Percentiles rank a stretch among this genome's conserved stretches.
Evolutionary conservation across 2,888 invertebrate genomes (phyloP).

Genomic region (Polyommatus icarus): DNA sequence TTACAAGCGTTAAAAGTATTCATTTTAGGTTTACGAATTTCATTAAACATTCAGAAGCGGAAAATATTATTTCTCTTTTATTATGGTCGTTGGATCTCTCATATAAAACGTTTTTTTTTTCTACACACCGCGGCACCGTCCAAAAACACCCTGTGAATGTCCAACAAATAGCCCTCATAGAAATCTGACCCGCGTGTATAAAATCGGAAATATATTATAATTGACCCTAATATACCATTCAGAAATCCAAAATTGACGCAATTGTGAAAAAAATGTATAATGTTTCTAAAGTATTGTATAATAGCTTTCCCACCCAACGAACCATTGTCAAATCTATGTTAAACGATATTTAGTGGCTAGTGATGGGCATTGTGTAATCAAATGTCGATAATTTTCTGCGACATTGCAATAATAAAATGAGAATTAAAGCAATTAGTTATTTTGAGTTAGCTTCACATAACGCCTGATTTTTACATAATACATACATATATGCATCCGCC

Average conservation of each 20-base stretch:
- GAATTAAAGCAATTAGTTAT: not conserved
- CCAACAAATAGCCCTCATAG: conserved; percentile 5
- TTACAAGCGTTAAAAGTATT: too few species aligned
- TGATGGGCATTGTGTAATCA: not conserved
- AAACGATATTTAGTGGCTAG: conserved; percentile 8
- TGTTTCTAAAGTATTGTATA: conserved; percentile 11
- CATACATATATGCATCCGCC: too few species aligned
- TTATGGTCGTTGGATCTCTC: not conserved
- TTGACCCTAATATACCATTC: conserved; percentile 1
- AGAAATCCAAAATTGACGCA: not conserved
- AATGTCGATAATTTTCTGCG: not conserved
- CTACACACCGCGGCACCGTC: too few species aligned
- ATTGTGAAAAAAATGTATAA: conserved; percentile 26
- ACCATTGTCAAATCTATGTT: conserved; percentile 9
- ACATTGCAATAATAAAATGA: not conserved
- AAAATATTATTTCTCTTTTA: not conserved
- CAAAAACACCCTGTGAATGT: not conserved
- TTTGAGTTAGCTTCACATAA: not conserved
- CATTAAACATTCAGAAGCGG: not conserved
- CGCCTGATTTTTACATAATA: too few species aligned
- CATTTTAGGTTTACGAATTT: too few species aligned
- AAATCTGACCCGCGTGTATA: conserved; percentile 14
- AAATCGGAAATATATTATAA: conserved; percentile 21
- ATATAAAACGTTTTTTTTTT: not conserved
- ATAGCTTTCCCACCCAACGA: not conserved